Evolutionary conservation across 2,113 vertebrate species (phyloP).

Genomic region (Psephotus haematonotus): DNA sequence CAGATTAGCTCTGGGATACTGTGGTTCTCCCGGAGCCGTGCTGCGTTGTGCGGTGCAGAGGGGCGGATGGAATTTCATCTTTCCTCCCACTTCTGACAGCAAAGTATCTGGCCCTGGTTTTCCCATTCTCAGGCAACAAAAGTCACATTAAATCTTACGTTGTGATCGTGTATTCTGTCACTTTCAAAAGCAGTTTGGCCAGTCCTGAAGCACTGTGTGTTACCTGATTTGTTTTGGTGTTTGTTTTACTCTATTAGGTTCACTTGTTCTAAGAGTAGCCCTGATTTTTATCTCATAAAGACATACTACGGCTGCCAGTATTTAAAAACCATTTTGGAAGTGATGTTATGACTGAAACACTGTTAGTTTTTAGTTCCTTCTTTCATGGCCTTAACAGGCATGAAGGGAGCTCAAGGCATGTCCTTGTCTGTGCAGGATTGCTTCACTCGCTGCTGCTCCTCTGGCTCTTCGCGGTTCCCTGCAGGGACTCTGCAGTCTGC

Average conservation of each 20-base stretch:
- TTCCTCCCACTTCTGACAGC: slow-evolving; percentile 15
- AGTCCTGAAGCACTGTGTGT: not conserved
- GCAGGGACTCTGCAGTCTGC: not conserved
- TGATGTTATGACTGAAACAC: not conserved
- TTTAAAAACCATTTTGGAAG: not conserved
- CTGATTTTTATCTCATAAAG: not conserved
- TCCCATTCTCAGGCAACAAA: not conserved
- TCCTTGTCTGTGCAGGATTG: not conserved
- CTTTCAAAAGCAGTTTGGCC: not conserved
- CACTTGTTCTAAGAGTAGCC: not conserved
- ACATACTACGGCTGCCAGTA: not conserved
- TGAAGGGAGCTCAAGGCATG: not conserved
- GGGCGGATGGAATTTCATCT: slow-evolving; percentile 8
- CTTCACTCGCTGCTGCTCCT: accelerated
- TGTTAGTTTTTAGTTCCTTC: not conserved
- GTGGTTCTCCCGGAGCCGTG: not conserved
- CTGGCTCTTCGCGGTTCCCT: accelerated
- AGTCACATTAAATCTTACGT: not conserved
- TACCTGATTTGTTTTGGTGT: not conserved
- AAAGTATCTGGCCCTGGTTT: not conserved
- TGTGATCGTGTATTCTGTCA: not conserved
- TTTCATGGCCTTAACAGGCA: not conserved
- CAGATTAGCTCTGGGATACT: slow-evolving; percentile 3
- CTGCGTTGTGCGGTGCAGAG: not conserved
- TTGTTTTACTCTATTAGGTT: not conserved